phyloP scores from a whole-genome alignment of 2,888 invertebrate species.

The Bhutanitis thaidina region DNA sequence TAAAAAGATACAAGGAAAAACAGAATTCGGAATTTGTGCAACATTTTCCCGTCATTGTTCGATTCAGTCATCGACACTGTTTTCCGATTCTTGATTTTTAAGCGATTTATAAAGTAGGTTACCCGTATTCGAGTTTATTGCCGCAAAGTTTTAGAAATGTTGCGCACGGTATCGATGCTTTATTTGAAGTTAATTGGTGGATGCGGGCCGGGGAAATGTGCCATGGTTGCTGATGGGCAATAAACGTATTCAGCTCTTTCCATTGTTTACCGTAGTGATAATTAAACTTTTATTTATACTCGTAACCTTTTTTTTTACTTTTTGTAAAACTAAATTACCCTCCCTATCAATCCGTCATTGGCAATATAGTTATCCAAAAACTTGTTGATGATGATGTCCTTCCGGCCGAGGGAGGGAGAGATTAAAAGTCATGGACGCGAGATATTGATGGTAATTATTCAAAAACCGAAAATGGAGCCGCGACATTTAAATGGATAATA shows the following conservation, averaged over 20 bases:
- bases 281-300: background rate
- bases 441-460: too few species aligned
- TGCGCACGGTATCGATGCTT: conserved; percentile 36
- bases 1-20: background rate
- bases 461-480: too few species aligned
- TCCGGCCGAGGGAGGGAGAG: too few species aligned
- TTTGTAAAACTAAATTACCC: too few species aligned
- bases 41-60: conserved; percentile 1
- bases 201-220: conserved; percentile 50
- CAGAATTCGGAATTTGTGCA: background rate
- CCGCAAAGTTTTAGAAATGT: conserved; percentile 22
- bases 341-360: too few species aligned
- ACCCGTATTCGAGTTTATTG: conserved; percentile 22
- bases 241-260: conserved; percentile 20
- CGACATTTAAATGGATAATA: too few species aligned
- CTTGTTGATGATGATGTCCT: too few species aligned
- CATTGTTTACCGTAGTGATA: conserved; percentile 5
- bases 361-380: too few species aligned
- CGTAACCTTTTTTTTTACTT: too few species aligned
- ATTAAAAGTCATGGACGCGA: too few species aligned
- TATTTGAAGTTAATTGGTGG: conserved; percentile 58
- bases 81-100: conserved; percentile 10
- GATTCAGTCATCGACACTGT: conserved; percentile 13
- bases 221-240: conserved; percentile 30
- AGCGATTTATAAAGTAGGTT: conserved; percentile 24